Evolutionary conservation across 1,140 invertebrate species (phyloP).

Genomic region (Drosophila lacertosa): DNA sequence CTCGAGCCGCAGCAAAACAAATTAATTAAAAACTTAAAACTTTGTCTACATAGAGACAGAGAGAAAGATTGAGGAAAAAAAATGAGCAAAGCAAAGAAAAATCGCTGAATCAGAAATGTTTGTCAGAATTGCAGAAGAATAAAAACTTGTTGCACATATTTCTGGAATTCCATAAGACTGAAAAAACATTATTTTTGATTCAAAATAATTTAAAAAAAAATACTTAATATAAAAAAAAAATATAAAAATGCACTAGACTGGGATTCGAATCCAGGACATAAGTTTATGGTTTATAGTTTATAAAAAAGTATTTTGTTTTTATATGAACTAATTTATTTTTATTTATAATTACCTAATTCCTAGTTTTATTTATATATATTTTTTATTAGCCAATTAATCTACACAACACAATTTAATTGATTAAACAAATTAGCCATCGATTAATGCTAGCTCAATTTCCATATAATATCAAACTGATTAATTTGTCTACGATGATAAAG

Average conservation of each 20-base stretch:
- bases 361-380: too few species aligned
- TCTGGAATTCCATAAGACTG: too few species aligned
- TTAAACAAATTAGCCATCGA: background rate
- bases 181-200: too few species aligned
- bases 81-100: background rate
- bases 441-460: background rate
- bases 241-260: too few species aligned
- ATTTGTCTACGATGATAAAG: slow-evolving; percentile 2
- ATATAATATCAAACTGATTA: slow-evolving; percentile 20
- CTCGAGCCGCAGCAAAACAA: slow-evolving; percentile 67
- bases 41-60: slow-evolving; percentile 37
- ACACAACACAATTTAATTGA: background rate
- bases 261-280: too few species aligned
- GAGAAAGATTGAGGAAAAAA: background rate
- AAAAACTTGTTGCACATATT: slow-evolving; percentile 1
- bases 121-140: slow-evolving; percentile 4
- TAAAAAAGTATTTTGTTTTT: too few species aligned
- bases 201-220: too few species aligned
- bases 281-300: too few species aligned
- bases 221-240: too few species aligned
- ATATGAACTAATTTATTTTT: too few species aligned
- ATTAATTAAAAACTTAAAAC: slow-evolving; percentile 81
- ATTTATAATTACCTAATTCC: too few species aligned
- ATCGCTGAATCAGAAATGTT: slow-evolving; percentile 12
- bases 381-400: too few species aligned